phyloP scores from a whole-genome alignment of 2,113 vertebrate genomes.

The Urocynchramus pylzowi region DNA sequence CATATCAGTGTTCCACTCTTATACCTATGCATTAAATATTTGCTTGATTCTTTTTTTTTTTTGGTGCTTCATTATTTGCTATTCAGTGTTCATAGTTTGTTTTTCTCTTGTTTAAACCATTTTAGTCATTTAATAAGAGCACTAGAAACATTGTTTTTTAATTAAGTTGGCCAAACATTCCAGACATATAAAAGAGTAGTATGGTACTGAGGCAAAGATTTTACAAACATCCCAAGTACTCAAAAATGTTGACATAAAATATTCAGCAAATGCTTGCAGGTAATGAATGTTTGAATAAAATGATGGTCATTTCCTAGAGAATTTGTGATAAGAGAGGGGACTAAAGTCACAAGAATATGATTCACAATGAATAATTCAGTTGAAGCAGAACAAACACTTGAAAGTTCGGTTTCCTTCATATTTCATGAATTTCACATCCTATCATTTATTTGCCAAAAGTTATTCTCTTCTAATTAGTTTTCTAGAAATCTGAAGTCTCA shows the following conservation, averaged over 20 bases:
- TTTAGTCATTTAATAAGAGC: neutral
- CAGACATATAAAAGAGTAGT: neutral
- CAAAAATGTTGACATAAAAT: slow-evolving; percentile 17
- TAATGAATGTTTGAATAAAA: slow-evolving; percentile 40
- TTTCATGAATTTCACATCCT: neutral
- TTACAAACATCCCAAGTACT: neutral
- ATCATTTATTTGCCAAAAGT: neutral
- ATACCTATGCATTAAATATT: neutral
- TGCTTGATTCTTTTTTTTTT: neutral
- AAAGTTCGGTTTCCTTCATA: neutral
- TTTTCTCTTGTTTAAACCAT: neutral
- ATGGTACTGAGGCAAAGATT: neutral
- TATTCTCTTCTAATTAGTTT: neutral
- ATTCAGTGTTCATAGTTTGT: neutral
- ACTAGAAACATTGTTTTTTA: neutral
- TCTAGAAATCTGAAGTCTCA: neutral
- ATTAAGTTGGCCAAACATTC: neutral
- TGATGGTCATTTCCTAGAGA: neutral
- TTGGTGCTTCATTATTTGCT: neutral
- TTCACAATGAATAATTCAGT: neutral
- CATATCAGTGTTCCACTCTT: neutral
- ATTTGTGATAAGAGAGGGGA: neutral
- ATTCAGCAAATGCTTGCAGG: neutral
- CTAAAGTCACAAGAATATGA: neutral
- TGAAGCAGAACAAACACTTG: neutral